Base-by-base conservation (phyloP, 1,140 invertebrate genomes). In the Cotesia vestalis region DNA sequence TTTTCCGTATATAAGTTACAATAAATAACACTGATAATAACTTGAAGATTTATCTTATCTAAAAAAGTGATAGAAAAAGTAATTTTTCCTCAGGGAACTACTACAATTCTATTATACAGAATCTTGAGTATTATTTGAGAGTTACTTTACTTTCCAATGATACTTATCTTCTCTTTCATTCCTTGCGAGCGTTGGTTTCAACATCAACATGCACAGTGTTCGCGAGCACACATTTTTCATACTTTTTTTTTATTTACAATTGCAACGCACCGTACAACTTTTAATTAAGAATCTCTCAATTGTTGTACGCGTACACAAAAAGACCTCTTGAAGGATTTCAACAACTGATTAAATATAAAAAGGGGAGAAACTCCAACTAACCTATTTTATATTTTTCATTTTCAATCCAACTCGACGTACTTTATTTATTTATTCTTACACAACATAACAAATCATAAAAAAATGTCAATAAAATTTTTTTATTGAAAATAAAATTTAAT, bases 261-360 rank as follows among this genome's bases (percentile, higher is more conserved):
- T 68, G 53, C 66, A 68, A 35, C 12, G 35, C 9, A 67, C 57
- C 6, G 27, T 8, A 14, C 12, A 63, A 35, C 17, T 46, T 53
- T 71, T 71, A 71, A 71, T 71, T 71, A 62, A 71, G 40, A 17
- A 34, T 38, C 46, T 38, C 59, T 51, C 40, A 46, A 63, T 71
- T 63, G 34, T 36, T 5, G 36, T 57, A 40, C 40, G 40, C 40
- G 11, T 46, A 46, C 40, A 27, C 57, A 27, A 17, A 27, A 59
- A 71, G n/a, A 36, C 1, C 20, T 9, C 8, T 38, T 62, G 6
- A 36, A 63, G 34, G 34, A 71, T 64, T 38, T 71, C 51, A 71
- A 71, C 53, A 51, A 64, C 36, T 70, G 52, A 20, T 52, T 36
- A n/a, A 20, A 34, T 20, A 8, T 20, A 14, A n/a, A 53, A 53